Percentiles rank a stretch among this genome's conserved stretches.
phyloP scores from a whole-genome alignment of 1,140 invertebrate genomes.

The Ips nitidus region DNA sequence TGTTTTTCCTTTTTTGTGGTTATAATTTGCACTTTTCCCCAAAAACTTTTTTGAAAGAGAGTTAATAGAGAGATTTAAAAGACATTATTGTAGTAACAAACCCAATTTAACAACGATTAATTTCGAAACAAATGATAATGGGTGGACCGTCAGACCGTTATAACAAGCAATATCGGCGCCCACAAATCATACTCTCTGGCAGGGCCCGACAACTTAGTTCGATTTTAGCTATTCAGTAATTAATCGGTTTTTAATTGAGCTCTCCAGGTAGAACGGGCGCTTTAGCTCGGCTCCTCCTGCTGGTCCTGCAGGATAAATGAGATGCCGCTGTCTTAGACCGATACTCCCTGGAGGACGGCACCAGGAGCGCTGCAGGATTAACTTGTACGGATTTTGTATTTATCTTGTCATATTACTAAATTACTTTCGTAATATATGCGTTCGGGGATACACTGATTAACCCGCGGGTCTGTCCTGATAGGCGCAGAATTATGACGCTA shows the following conservation, averaged over 20 bases:
- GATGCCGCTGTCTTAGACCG: slow-evolving; percentile 45
- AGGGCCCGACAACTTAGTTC: slow-evolving; percentile 43
- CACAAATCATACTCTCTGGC: slow-evolving; percentile 45
- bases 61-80: no score
- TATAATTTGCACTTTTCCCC: no score
- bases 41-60: no score
- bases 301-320: slow-evolving; percentile 46
- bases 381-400: slow-evolving; percentile 48
- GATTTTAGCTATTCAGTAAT: slow-evolving; percentile 49
- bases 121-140: slow-evolving; percentile 17
- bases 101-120: slow-evolving; percentile 17
- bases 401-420: slow-evolving; percentile 51
- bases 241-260: slow-evolving; percentile 49
- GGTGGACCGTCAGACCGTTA: slow-evolving; percentile 7
- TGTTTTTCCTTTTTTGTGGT: no score
- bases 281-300: slow-evolving; percentile 23
- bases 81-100: not conserved
- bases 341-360: slow-evolving; percentile 41
- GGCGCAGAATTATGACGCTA: not conserved
- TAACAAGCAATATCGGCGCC: slow-evolving; percentile 42
- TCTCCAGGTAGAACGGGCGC: slow-evolving; percentile 34
- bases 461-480: slow-evolving; percentile 6
- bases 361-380: slow-evolving; percentile 42
- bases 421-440: slow-evolving; percentile 42
- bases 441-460: slow-evolving; percentile 19